phyloP scores from a whole-genome alignment of 1,140 invertebrate genomes.

The Papilio polytes region DNA sequence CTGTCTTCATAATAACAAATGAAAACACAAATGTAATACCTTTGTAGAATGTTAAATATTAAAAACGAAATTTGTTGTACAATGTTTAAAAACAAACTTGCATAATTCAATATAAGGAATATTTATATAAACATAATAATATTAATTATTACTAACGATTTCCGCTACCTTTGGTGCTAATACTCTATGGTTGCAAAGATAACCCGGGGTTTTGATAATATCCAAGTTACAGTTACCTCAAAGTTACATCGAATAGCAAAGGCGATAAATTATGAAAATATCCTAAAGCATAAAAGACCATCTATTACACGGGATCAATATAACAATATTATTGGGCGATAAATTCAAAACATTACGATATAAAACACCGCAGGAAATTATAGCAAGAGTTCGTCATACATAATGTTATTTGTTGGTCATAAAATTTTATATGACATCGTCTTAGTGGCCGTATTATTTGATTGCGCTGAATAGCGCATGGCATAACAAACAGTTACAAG shows the following conservation, averaged over 20 bases:
- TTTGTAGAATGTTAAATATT: too few relatives aligned
- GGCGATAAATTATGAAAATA: constrained; percentile 16
- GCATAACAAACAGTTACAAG: not conserved
- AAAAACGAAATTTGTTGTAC: too few relatives aligned
- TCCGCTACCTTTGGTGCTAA: too few relatives aligned
- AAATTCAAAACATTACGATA: constrained; percentile 51
- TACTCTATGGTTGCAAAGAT: not conserved
- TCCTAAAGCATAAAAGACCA: not conserved
- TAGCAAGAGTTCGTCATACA: constrained; percentile 43
- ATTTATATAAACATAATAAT: too few relatives aligned
- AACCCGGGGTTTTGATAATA: not conserved
- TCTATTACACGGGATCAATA: constrained; percentile 12
- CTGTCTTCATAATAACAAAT: too few relatives aligned
- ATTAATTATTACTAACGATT: too few relatives aligned
- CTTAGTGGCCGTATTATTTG: constrained; percentile 48
- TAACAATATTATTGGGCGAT: constrained; percentile 51
- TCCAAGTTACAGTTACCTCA: not conserved
- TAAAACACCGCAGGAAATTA: constrained; percentile 50
- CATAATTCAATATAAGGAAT: too few relatives aligned
- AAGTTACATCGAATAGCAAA: not conserved
- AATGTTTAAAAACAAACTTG: too few relatives aligned
- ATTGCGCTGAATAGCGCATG: constrained; percentile 44
- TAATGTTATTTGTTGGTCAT: constrained; percentile 53
- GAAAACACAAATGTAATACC: too few relatives aligned
- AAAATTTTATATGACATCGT: constrained; percentile 53